A percentile compares a stretch with the other conserved stretches of the same genome.
phyloP scores from a whole-genome alignment of 2,113 vertebrate species.

The Neolamprologus falcicula region DNA sequence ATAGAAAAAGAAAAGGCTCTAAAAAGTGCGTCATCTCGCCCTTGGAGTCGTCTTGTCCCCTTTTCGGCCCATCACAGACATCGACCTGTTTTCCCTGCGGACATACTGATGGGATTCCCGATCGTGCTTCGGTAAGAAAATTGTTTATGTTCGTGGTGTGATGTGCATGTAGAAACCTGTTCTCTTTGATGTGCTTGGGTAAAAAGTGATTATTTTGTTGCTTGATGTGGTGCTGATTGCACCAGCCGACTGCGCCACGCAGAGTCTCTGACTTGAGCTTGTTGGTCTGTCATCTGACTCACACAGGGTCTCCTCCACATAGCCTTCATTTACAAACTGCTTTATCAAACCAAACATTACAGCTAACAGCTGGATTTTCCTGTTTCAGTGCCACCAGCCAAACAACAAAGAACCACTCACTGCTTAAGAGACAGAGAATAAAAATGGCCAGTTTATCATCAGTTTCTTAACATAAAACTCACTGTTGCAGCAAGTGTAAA shows the following conservation, averaged over 20 bases:
- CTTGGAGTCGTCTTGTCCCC: not conserved
- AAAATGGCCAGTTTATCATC: accelerated
- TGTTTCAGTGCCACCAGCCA: not conserved
- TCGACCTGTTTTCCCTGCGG: not conserved
- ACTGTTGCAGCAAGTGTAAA: not conserved
- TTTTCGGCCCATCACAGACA: not conserved
- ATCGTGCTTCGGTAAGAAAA: not conserved
- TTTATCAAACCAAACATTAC: not conserved
- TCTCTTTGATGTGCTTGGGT: not conserved
- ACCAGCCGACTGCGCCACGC: accelerated
- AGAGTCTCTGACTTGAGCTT: not conserved
- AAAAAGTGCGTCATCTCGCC: not conserved
- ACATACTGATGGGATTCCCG: not conserved
- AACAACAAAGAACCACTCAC: not conserved
- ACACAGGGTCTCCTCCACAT: not conserved
- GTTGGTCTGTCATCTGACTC: not conserved
- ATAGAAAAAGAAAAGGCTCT: not conserved
- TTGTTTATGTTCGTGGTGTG: not conserved
- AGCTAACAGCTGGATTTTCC: not conserved
- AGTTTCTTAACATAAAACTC: not conserved
- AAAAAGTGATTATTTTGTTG: accelerated
- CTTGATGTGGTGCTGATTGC: accelerated
- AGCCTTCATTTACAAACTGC: not conserved
- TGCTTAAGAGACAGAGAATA: not conserved
- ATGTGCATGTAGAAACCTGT: not conserved